Base-by-base conservation (phyloP, 2,888 invertebrate species). In the Agrochola lota region DNA sequence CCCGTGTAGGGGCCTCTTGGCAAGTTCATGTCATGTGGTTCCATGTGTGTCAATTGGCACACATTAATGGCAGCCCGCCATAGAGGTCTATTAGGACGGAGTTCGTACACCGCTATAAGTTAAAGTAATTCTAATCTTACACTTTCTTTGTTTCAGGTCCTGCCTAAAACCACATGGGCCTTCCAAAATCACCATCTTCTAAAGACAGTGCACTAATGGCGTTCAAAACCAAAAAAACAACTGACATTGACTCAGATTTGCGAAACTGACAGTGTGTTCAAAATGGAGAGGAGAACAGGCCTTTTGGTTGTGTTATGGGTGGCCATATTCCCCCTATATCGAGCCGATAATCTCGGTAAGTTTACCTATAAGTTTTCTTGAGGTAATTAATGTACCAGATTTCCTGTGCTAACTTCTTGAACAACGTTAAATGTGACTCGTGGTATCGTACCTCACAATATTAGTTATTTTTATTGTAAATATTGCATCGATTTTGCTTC, bases 261-360 rank as follows among this genome's bases (percentile, higher is more conserved):
- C 81, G 75, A 75, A 87, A 90, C 87, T 92, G 90, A 92, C 81
- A 86, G 76, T 84, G 75, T 55, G 55, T 62, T 40, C n/a, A 79
- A 79, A 88, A 96, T 96, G 96, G 93, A 92, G 90, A 90, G 92
- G 79, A 92, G 89, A 86, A 90, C 94, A 68, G 93, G 94, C 67
- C 89, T 95, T 49, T 89, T 95, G 70, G 92, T 95, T 57, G 89
- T 95, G 87, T 91, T 96, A 70, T 96, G 95, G 95, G 93, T 96
- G 67, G 94, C 95, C 74, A 91, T 94, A 81, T 94, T 96, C 81
- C 96, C 96, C 35, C 86, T 95, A 74, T 94, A 95, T 85, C 92
- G 95, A 83, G 96, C 96, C 81, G 96, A 96, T 91, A 96, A 96
- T 89, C 93, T 96, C 69, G 96, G 96, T 96, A 90, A 95, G 95